Percentiles rank a stretch among this genome's conserved stretches.
Conservation (phyloP, 2,797 vertebrate species). For the Crocidura indochinensis region DNA sequence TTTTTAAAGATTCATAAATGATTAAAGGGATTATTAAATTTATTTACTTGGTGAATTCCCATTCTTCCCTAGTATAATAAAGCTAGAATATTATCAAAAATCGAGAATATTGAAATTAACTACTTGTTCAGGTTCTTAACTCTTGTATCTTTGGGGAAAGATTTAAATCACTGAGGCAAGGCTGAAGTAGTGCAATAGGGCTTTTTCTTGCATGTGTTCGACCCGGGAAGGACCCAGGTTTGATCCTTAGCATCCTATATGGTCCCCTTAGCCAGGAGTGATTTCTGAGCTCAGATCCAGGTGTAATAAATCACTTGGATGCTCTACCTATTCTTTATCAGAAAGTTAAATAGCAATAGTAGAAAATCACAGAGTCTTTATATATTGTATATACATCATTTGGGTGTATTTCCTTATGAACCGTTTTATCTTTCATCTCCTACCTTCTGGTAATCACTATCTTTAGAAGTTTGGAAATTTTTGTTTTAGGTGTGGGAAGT, state of each 20-base stretch:
- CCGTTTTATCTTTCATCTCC: neutral
- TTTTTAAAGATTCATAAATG: neutral
- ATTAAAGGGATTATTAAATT: neutral
- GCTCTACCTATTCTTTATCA: neutral
- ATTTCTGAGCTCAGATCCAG: too few relatives aligned
- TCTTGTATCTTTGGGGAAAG: neutral
- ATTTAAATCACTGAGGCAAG: neutral
- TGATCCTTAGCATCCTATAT: too few relatives aligned
- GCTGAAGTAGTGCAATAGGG: too few relatives aligned
- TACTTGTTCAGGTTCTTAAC: neutral
- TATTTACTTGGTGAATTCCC: too few relatives aligned
- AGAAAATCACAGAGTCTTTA: neutral
- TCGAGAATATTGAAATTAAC: neutral
- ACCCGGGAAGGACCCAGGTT: too few relatives aligned
- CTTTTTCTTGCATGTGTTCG: too few relatives aligned
- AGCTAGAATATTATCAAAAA: neutral
- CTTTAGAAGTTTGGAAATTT: neutral
- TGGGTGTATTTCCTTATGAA: slow-evolving; percentile 17
- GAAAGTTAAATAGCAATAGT: neutral
- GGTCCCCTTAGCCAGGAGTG: too few relatives aligned
- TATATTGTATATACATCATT: neutral
- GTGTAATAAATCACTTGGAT: neutral
- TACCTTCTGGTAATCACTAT: neutral
- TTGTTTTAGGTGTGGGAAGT: too few relatives aligned
- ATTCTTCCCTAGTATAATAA: too few relatives aligned